Evolutionary conservation across 2,888 invertebrate genomes (phyloP).

Genomic region (Amiota minor): DNA sequence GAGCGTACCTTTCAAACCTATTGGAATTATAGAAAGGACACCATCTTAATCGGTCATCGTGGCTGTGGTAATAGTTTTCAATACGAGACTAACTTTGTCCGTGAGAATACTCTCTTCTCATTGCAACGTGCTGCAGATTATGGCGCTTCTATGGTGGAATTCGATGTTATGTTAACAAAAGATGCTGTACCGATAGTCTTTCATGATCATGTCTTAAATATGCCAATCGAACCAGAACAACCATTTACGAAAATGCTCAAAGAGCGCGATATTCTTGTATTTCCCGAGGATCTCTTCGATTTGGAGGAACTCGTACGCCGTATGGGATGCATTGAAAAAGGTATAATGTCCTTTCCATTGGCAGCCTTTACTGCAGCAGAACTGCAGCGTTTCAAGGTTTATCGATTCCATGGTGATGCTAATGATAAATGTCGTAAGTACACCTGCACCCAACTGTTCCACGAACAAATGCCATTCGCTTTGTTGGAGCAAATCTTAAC

Average conservation of each 20-base stretch:
- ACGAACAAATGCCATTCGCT: conserved; percentile 81
- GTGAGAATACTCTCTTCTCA: conserved; percentile 94
- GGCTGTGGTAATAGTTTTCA: conserved; percentile 92
- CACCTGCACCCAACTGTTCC: background rate
- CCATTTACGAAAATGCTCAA: conserved; percentile 3
- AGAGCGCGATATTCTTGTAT: conserved; percentile 77
- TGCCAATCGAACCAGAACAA: conserved; percentile 10
- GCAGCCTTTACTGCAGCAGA: conserved; percentile 5
- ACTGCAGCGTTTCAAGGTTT: conserved; percentile 2
- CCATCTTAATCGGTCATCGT: conserved; percentile 92
- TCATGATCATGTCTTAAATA: conserved; percentile 81
- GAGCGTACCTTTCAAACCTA: conserved; percentile 83
- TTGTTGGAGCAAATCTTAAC: conserved; percentile 86
- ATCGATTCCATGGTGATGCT: conserved; percentile 79
- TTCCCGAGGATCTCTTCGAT: conserved; percentile 79
- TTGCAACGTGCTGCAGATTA: conserved; percentile 89
- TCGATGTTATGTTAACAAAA: conserved; percentile 96
- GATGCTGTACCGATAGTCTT: conserved; percentile 94
- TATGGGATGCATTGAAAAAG: conserved; percentile 8
- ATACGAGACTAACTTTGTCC: conserved; percentile 74
- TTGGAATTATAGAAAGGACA: conserved; percentile 87
- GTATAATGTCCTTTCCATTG: conserved; percentile 7
- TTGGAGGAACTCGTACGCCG: background rate
- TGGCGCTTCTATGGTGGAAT: conserved; percentile 96
- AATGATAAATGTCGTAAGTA: conserved; percentile 78